Base-by-base conservation (phyloP, 2,888 invertebrate genomes). In the Athalia circularis region DNA sequence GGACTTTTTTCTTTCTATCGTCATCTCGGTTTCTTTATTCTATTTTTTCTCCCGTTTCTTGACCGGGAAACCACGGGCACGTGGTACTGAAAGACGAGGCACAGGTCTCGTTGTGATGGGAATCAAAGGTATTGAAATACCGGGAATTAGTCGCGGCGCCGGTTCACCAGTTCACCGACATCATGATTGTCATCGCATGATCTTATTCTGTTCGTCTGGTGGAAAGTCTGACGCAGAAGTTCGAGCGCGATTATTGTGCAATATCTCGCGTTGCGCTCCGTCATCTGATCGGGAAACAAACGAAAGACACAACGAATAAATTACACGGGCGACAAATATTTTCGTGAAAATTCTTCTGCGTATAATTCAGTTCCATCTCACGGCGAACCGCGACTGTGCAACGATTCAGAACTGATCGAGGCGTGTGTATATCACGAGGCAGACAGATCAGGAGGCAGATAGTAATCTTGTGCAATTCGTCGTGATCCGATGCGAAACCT, bases 391-490 rank as follows among this genome's bases (percentile, higher is more conserved):
- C 59, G 47, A 59, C 72, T 59, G 72, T 72, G 29, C 29, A 29
- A 29, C 29, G 29, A 29, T 29, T 29, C 29, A 29, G 29, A 29
- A 29, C 57, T 57, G 72, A 57, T 45, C 13, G 72, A 72, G 57
- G 72, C 72, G 72, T 72, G 72, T 72, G 72, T 72, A 72, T 59
- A 72, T 72, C 72, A 72, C 72, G 5, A 29, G 57, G 48, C 45
- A 59, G 72, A 72, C 72, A 72, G 72, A 72, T 72, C 72, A 13
- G 72, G 57, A 59, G 72, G 72, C 72, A 57, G 72, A 72, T 72
- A 72, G 72, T 47, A 47, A 72, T 72, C 72, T 72, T 59, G 15
- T 47, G 72, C 72, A 72, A 72, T 72, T 72, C 72, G 72, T 72
- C 72, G 72, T 72, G 72, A 72, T 72, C 70, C 45, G 47, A 70